These are phyloP conservation scores for Grus americana DNA, from an alignment of 2,113 vertebrate species.

Conservation along the genomic window DNA sequence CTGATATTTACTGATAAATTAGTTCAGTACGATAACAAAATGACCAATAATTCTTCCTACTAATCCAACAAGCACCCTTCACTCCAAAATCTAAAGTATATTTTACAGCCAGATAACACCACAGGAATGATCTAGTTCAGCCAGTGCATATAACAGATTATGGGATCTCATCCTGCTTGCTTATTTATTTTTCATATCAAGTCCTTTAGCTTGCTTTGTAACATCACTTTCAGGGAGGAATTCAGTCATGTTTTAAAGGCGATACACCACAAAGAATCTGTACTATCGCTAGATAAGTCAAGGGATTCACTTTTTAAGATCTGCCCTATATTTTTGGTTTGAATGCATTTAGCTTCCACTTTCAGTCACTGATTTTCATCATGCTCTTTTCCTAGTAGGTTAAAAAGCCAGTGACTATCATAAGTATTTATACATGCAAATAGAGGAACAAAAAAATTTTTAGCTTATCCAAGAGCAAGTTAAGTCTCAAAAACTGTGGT, in stretches of 20 bases:
- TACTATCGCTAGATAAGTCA: rapidly evolving
- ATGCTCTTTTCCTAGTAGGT: neutral
- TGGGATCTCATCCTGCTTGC: neutral
- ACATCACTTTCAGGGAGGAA: neutral
- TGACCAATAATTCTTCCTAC: neutral
- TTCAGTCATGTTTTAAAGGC: neutral
- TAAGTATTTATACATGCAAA: neutral
- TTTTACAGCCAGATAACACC: neutral
- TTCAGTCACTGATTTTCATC: neutral
- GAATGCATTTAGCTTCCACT: neutral
- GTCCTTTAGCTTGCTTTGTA: neutral
- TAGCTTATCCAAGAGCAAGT: neutral
- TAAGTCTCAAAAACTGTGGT: neutral
- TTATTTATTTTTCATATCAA: neutral
- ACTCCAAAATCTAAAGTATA: neutral
- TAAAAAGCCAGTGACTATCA: neutral
- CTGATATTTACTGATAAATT: neutral
- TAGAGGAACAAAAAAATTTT: neutral
- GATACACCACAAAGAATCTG: neutral
- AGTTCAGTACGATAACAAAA: neutral
- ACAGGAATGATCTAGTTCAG: neutral
- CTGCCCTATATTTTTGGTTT: neutral
- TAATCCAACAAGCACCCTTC: neutral
- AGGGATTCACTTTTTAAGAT: neutral
- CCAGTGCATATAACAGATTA: neutral